Evolutionary conservation across 2,888 invertebrate species (phyloP).

Genomic region (Digitonthophagus gazella): DNA sequence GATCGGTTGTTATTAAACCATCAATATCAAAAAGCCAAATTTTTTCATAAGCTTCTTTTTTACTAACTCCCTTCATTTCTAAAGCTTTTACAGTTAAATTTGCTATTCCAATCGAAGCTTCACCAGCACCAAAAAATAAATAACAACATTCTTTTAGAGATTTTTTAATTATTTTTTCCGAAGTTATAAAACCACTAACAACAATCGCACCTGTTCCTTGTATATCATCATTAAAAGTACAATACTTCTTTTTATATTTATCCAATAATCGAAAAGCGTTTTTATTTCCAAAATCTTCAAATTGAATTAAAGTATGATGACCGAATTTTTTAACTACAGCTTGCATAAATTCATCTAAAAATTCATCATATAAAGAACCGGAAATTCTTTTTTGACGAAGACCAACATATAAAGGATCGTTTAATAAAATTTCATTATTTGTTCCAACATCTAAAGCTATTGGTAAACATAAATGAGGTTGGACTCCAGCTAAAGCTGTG

Average conservation of each 20-base stretch:
- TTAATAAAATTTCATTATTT: conserved; percentile 71
- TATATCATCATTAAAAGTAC: conserved; percentile 99
- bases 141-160: conserved; percentile 84
- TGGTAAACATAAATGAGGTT: conserved; percentile 93
- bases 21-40: conserved; percentile 96
- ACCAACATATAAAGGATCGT: conserved; percentile 95
- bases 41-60: conserved; percentile 75
- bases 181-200: conserved; percentile 87
- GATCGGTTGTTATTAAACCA: conserved; percentile 78
- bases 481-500: conserved; percentile 95
- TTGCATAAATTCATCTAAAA: conserved; percentile 97
- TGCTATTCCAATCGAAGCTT: conserved; percentile 57
- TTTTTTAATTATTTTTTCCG: conserved; percentile 68
- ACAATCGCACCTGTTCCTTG: conserved; percentile 85
- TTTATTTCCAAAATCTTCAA: conserved; percentile 94
- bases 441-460: conserved; percentile 94
- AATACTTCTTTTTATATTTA: conserved; percentile 87
- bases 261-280: conserved; percentile 95
- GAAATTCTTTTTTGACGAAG: conserved; percentile 79
- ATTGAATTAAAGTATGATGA: conserved; percentile 77
- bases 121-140: conserved; percentile 82
- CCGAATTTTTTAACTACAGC: conserved; percentile 85
- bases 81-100: conserved; percentile 86
- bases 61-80: conserved; percentile 63
- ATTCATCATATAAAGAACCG: conserved; percentile 85